A percentile compares a stretch with the other conserved stretches of the same genome.
phyloP scores from a whole-genome alignment of 2,113 vertebrate genomes.

The Aegotheles bennettii region DNA sequence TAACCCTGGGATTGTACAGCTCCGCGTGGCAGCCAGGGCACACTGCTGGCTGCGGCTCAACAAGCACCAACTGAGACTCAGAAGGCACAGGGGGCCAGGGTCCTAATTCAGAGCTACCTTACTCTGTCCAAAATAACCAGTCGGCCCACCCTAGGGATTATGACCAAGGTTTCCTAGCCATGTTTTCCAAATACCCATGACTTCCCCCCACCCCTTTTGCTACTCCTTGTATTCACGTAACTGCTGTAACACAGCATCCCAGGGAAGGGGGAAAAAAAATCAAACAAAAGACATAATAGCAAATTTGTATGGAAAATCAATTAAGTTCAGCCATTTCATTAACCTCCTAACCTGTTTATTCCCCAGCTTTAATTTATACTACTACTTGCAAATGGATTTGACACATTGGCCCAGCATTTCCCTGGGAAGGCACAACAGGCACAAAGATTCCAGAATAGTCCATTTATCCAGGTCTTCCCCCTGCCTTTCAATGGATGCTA shows the following conservation, averaged over 20 bases:
- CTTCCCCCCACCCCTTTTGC: background rate
- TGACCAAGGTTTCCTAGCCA: background rate
- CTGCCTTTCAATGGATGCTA: background rate
- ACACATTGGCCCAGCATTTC: background rate
- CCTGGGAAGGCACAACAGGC: slow-evolving; percentile 14
- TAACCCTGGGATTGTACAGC: background rate
- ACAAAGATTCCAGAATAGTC: background rate
- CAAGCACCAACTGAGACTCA: fast-evolving
- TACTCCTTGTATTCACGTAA: background rate
- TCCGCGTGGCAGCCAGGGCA: background rate
- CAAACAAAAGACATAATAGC: slow-evolving; percentile 33
- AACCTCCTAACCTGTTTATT: slow-evolving; percentile 46
- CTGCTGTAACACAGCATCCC: background rate
- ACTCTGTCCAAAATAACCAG: background rate
- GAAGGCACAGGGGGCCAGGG: background rate
- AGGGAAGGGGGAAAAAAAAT: background rate
- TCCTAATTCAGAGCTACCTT: background rate
- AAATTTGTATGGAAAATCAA: slow-evolving; percentile 48
- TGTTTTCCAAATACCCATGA: background rate
- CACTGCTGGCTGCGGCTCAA: background rate
- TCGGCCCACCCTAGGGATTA: background rate
- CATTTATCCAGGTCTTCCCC: slow-evolving; percentile 1
- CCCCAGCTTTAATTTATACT: slow-evolving; percentile 21
- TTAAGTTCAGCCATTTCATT: slow-evolving; percentile 52
- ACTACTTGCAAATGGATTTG: slow-evolving; percentile 9